Percentiles rank a stretch among this genome's conserved stretches.
phyloP scores from a whole-genome alignment of 2,113 vertebrate genomes.

The Elephas maximus region DNA sequence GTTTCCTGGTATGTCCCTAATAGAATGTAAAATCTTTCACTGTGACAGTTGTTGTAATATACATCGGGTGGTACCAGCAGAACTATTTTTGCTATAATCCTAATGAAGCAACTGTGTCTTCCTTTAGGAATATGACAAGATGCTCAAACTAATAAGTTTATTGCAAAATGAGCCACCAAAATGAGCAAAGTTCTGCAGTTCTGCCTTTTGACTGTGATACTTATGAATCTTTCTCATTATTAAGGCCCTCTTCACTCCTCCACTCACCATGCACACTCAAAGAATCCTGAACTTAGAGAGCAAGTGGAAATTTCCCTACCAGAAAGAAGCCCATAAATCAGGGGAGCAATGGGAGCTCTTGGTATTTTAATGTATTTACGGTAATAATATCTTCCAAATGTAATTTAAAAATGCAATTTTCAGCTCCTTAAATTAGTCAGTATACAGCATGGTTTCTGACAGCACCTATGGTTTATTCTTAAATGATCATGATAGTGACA shows the following conservation, averaged over 20 bases:
- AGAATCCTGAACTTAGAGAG: constrained; percentile 21
- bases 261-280: not conserved
- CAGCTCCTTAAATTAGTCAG: constrained; percentile 62
- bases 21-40: not conserved
- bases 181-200: constrained; percentile 10
- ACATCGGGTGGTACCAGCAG: not conserved
- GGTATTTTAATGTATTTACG: constrained; percentile 63
- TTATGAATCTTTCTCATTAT: constrained; percentile 5
- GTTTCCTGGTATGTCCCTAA: not conserved
- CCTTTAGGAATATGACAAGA: not conserved
- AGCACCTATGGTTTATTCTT: constrained; percentile 41
- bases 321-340: constrained; percentile 67
- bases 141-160: constrained; percentile 50
- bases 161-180: constrained; percentile 60
- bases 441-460: constrained; percentile 58
- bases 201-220: constrained; percentile 35
- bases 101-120: not conserved
- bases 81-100: constrained; percentile 21
- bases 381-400: constrained; percentile 55
- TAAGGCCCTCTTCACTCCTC: not conserved
- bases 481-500: not conserved
- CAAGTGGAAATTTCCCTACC: constrained; percentile 29
- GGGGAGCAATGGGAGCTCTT: constrained; percentile 19
- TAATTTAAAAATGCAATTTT: constrained; percentile 78
- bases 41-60: not conserved